phyloP scores from a whole-genome alignment of 2,113 vertebrate genomes.

The Megaptera novaeangliae region DNA sequence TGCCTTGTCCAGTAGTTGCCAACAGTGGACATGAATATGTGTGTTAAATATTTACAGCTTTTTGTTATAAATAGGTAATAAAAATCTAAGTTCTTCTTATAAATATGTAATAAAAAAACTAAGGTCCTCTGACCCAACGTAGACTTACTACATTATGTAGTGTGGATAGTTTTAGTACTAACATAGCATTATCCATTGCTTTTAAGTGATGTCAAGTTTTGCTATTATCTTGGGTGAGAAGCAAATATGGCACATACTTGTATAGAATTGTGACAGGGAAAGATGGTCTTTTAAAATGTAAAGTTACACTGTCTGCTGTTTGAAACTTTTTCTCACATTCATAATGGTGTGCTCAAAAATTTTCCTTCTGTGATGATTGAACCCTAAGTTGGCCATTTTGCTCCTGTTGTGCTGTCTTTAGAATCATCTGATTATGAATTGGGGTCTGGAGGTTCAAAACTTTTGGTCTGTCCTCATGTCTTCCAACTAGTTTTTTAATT shows the following conservation, averaged over 20 bases:
- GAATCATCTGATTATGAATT: background rate
- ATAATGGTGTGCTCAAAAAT: background rate
- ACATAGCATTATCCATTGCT: background rate
- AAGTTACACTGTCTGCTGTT: background rate
- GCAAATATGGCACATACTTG: background rate
- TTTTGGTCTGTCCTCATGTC: background rate
- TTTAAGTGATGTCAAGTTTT: background rate
- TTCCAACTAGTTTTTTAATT: background rate
- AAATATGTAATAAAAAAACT: background rate
- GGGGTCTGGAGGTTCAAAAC: background rate
- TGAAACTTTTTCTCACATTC: background rate
- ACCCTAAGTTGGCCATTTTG: background rate
- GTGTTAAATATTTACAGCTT: background rate
- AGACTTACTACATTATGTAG: background rate
- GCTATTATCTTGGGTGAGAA: background rate
- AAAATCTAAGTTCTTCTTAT: background rate
- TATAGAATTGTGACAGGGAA: background rate
- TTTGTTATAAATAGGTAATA: background rate
- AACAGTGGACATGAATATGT: background rate
- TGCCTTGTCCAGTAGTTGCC: background rate
- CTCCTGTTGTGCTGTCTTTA: background rate
- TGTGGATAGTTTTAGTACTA: background rate
- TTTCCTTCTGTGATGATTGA: background rate
- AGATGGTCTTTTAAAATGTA: background rate
- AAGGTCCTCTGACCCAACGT: background rate